Evolutionary conservation across 2,888 invertebrate genomes (phyloP).

Genomic region (Sminthurinus aureus): DNA sequence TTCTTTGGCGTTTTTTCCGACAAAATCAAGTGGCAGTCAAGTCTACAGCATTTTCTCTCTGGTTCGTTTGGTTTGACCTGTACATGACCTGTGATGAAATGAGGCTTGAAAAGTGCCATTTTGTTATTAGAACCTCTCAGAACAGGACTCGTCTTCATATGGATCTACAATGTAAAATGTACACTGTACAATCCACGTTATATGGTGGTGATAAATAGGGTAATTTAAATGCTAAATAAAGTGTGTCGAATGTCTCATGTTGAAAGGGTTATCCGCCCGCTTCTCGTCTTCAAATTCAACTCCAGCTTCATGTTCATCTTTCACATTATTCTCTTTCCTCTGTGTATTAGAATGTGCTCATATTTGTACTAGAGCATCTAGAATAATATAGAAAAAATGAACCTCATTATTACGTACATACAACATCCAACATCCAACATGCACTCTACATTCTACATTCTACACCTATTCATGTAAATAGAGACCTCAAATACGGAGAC

Average conservation of each 20-base stretch:
- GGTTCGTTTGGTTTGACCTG: neutral
- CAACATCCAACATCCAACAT: no score
- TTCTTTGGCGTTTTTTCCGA: no score
- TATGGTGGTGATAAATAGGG: neutral
- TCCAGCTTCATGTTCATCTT: neutral
- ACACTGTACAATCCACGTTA: no score
- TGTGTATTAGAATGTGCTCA: no score
- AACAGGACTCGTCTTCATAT: neutral
- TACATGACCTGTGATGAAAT: conserved; percentile 22
- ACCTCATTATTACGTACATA: no score
- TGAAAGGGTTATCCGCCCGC: neutral
- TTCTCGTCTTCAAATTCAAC: neutral
- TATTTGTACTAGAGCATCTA: no score
- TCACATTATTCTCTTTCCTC: neutral
- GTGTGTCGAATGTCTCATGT: neutral
- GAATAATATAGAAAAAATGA: no score
- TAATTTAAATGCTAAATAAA: conserved; percentile 19
- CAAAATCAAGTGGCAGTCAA: neutral
- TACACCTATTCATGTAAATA: no score
- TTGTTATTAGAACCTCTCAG: conserved; percentile 12
- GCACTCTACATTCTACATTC: no score
- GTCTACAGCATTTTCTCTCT: neutral
- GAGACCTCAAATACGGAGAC: no score
- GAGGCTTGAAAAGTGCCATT: conserved; percentile 20
- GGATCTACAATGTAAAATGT: no score